Base-by-base conservation (phyloP, 2,113 vertebrate species). In the Saimiri boliviensis region DNA sequence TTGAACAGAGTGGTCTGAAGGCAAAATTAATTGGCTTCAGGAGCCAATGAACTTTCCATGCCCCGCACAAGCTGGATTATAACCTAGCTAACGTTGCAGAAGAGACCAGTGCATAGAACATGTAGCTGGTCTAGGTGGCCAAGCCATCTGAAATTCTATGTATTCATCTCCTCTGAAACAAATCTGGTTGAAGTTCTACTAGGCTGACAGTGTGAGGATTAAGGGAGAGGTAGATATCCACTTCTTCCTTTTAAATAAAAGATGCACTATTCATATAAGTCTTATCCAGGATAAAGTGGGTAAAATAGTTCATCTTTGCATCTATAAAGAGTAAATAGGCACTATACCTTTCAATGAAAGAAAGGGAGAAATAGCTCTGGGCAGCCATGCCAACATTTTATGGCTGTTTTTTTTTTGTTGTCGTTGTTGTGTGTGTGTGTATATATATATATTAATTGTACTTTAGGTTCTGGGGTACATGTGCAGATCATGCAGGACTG, bases 181-280 rank as follows among this genome's bases (percentile, higher is more conserved):
- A 87, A 54, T 89, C 47, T 68, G 87, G 40, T 14, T 93, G 80
- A 87, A 56, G 52, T 63, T 92, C 49, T 81, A 54, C 19, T 80
- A 42, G 14, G 21, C 30, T 54, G 74, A 96, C 3, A 27, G 60
- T 27, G 5, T 68, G 25, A 95, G 20, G 47, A 81, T 66, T 92
- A 95, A 56, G 9, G 45, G 19, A 19, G 12, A 93, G 88, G 45
- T 92, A 70, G 45, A 58, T 86, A 42, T 19, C 13, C 30, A 88
- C 5, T 60, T 80, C 49, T 71, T 93, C 73, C 58, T 96, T 93
- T 97, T 74, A 66, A 91, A n/a, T n/a, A n/a, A 97, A 92, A 84
- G 54, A 68, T 54, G 79, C 20, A 63, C 14, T 56, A 85, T 68
- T 86, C 30, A 54, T 87, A 30, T 87, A 82, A 77, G 77, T 92